Conservation (phyloP, 1,140 invertebrate genomes). For the Pararge aegeria region DNA sequence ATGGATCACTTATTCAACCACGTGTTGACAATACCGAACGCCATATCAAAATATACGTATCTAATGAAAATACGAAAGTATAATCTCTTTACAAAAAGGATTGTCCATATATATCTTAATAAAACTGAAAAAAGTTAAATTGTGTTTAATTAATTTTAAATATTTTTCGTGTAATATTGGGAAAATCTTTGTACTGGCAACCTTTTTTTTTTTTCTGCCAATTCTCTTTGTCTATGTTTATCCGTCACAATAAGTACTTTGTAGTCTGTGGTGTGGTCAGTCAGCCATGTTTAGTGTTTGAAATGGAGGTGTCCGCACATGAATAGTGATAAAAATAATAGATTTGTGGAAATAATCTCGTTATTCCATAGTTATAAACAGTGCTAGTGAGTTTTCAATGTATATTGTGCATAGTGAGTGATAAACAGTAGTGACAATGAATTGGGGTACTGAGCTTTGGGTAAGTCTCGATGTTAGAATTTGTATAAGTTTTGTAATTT, state of each 20-base stretch:
- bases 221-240: conserved; percentile 18
- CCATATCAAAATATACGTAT: conserved; percentile 67
- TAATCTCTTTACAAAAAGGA: too few relatives aligned
- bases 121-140: too few relatives aligned
- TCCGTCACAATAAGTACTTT: conserved; percentile 16
- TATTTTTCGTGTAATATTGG: not conserved
- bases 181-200: conserved; percentile 2
- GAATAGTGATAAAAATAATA: conserved; percentile 58
- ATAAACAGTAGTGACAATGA: conserved; percentile 68
- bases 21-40: conserved; percentile 39
- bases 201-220: not conserved
- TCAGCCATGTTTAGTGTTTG: conserved; percentile 78
- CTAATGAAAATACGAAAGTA: conserved; percentile 39
- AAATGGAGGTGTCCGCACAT: conserved; percentile 61
- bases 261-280: conserved; percentile 48
- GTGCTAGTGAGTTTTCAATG: conserved; percentile 74
- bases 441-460: conserved; percentile 77
- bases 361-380: conserved; percentile 47
- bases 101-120: too few relatives aligned
- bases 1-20: conserved; percentile 57
- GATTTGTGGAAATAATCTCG: conserved; percentile 54
- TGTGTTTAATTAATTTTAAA: too few relatives aligned
- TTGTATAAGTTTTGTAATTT: conserved; percentile 28
- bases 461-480: conserved; percentile 48
- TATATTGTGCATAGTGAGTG: conserved; percentile 71